Percentiles rank a stretch among this genome's conserved stretches.
These are phyloP conservation scores for Calidris pugnax DNA, from an alignment of 2,113 vertebrate genomes.

Conservation along the genomic window DNA sequence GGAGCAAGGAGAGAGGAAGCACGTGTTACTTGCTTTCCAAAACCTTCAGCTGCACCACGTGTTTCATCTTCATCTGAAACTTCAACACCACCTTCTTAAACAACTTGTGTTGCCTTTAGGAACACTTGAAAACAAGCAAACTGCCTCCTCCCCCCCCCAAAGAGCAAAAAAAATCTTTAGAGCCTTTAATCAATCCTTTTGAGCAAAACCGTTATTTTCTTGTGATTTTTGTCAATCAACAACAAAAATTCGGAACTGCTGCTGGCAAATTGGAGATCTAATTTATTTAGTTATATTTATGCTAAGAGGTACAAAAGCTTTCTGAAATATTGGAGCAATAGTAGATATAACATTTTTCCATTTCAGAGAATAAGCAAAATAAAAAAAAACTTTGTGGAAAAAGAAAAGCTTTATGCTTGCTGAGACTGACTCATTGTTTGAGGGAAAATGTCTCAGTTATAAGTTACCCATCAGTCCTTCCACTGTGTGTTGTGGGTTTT, in stretches of 20 bases:
- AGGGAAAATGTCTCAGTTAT: neutral
- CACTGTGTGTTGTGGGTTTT: neutral
- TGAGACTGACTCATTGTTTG: neutral
- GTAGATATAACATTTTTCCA: neutral
- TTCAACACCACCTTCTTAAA: neutral
- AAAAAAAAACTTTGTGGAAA: neutral
- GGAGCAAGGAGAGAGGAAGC: neutral
- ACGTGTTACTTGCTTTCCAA: neutral
- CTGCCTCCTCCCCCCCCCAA: rapidly evolving
- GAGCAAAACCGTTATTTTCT: neutral
- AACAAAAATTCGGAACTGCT: neutral
- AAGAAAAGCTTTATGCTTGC: neutral
- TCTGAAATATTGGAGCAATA: neutral
- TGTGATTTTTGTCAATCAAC: neutral
- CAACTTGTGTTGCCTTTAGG: neutral
- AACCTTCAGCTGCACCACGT: neutral
- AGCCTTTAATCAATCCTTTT: neutral
- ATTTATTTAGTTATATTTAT: neutral
- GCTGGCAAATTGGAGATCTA: neutral
- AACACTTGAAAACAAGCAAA: neutral
- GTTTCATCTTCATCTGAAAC: neutral
- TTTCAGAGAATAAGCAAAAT: neutral
- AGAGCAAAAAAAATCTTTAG: neutral
- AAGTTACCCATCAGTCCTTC: neutral
- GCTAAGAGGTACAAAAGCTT: neutral